Evolutionary conservation across 2,888 invertebrate genomes (phyloP).

Genomic region (Drosophila neonasuta): DNA sequence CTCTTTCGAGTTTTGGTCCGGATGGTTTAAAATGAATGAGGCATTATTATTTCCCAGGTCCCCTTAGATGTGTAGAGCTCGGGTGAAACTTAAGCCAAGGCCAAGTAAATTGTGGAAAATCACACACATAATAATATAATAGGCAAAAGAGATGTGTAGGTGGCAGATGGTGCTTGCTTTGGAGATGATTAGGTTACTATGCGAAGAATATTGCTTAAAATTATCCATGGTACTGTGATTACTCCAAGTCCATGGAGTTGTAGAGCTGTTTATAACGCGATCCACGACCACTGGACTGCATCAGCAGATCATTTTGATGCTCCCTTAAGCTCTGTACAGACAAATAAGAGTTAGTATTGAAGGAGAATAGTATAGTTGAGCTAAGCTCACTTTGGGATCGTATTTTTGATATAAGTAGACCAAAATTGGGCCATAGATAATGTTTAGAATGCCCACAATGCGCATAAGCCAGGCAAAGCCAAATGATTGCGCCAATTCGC

Average conservation of each 20-base stretch:
- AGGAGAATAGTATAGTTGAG: background rate
- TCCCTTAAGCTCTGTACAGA: constrained; percentile 65
- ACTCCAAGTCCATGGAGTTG: constrained; percentile 79
- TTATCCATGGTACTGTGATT: constrained; percentile 20
- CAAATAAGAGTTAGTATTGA: background rate
- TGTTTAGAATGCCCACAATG: constrained; percentile 87
- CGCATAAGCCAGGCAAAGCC: constrained; percentile 91
- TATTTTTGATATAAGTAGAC: constrained; percentile 80
- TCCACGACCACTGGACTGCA: constrained; percentile 71
- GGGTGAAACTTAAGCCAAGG: constrained; percentile 28
- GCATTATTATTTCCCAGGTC: background rate
- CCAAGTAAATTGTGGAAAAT: background rate
- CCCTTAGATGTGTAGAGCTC: background rate
- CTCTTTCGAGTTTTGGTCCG: constrained; percentile 59
- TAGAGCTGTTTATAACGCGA: constrained; percentile 81
- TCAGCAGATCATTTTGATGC: constrained; percentile 78
- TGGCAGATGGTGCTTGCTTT: background rate
- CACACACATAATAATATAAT: background rate
- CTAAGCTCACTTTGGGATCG: constrained; percentile 77
- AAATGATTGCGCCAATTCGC: constrained; percentile 86
- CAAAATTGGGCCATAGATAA: constrained; percentile 87
- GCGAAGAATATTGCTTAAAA: constrained; percentile 39
- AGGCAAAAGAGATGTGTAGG: constrained; percentile 6
- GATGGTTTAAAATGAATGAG: constrained; percentile 28
- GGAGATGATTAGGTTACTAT: constrained; percentile 4